These are phyloP conservation scores for Ellobius talpinus DNA, from an alignment of 2,113 vertebrate species.

Conservation along the genomic window DNA sequence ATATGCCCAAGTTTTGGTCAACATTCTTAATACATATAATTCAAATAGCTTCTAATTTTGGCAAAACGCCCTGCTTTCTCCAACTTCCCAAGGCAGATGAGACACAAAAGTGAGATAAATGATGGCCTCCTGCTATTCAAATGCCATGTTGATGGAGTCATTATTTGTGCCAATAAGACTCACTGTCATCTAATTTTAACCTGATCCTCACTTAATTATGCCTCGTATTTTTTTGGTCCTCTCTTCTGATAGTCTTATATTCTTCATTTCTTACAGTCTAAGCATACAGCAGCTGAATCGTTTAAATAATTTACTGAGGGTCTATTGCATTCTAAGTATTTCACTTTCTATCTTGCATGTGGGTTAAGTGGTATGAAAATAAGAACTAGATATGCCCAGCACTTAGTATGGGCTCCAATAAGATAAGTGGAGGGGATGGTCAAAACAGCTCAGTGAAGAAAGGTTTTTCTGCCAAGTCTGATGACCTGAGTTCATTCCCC, in stretches of 20 bases:
- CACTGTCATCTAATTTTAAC: conserved; percentile 81
- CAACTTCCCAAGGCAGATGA: conserved; percentile 80
- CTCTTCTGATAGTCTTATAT: conserved; percentile 48
- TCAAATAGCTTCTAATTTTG: conserved; percentile 78
- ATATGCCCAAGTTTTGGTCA: conserved; percentile 56
- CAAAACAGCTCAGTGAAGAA: not conserved
- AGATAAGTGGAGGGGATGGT: not conserved
- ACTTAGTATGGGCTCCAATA: not conserved
- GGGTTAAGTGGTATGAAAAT: not conserved
- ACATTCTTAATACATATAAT: conserved; percentile 72
- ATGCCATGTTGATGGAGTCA: conserved; percentile 80
- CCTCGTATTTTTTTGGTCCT: conserved; percentile 60
- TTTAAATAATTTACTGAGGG: conserved; percentile 29
- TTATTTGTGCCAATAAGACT: conserved; percentile 80
- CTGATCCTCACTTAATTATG: conserved; percentile 76
- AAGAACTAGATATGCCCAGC: not conserved
- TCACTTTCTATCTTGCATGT: not conserved
- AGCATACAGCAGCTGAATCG: conserved; percentile 31
- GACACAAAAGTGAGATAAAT: conserved; percentile 73
- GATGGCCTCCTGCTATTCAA: conserved; percentile 75
- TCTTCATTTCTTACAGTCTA: conserved; percentile 37
- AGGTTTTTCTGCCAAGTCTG: not conserved
- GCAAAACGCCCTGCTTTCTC: conserved; percentile 76
- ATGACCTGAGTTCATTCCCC: not conserved
- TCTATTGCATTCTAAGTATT: not conserved